Evolutionary conservation across 1,140 invertebrate genomes (phyloP).

Genomic region (Bombus waltoni): DNA sequence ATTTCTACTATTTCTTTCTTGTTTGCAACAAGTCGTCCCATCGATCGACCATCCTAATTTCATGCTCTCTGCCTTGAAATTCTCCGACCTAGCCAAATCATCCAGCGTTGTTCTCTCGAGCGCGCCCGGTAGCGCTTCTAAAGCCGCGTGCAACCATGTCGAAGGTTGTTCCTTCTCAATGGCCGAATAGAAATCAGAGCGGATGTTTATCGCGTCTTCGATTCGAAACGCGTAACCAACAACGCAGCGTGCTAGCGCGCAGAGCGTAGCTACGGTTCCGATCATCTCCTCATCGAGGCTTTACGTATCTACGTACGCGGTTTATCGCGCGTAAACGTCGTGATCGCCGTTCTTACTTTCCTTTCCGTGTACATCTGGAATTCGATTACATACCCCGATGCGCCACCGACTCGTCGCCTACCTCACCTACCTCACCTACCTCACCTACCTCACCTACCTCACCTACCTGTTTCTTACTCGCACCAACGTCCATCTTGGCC

Average conservation of each 20-base stretch:
- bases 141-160: background rate
- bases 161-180: background rate
- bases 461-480: conserved; percentile 31
- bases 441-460: background rate
- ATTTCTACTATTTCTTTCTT: too few species aligned
- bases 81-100: too few species aligned
- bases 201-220: conserved; percentile 31
- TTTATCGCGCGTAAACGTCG: conserved; percentile 63
- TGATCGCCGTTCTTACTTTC: conserved; percentile 64
- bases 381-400: conserved; percentile 56
- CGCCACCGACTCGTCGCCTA: conserved; percentile 31
- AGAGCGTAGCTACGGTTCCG: background rate
- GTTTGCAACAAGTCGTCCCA: conserved; percentile 1
- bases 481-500: conserved; percentile 47
- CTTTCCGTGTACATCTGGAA: conserved; percentile 36
- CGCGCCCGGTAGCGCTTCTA: background rate
- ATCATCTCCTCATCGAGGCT: conserved; percentile 22
- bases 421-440: background rate
- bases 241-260: background rate
- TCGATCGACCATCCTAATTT: too few species aligned
- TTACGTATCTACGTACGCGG: background rate
- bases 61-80: background rate
- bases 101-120: too few species aligned
- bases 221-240: conserved; percentile 11
- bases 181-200: conserved; percentile 1